Base-by-base conservation (phyloP, 2,888 invertebrate species). In the Erpobdella octoculata region DNA sequence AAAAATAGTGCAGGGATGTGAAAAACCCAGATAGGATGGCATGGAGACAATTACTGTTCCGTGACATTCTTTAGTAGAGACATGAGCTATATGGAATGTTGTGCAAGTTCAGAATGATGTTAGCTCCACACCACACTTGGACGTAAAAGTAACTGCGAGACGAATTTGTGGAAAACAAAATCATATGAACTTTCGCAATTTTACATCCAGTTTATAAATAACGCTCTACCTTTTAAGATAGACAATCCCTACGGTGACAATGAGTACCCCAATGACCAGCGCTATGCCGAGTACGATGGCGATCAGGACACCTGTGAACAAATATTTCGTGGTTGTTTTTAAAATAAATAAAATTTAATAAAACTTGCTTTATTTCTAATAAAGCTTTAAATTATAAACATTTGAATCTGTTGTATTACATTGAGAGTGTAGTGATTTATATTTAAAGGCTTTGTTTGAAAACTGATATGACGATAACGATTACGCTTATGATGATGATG, bases 211-310 rank as follows among this genome's bases (percentile, higher is more conserved):
- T 66, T 21, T 31, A 66, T 25, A 21, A 6, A 25, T 4, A 25
- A 9, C 5, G 12, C 68, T 67, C 62, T 61, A 76, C 75, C 75
- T 73, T 62, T 76, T 76, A 12, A 76, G 70, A 62, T 75, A 76
- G 35, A 76, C 75, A 28, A 76, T 66, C n/a, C 76, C 76, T 1
- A 76, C 71, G 1, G 76, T 76, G 41, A 76, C 74, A 28, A 76
- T 76, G 31, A 76, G 72, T 9, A 75, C 75, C 21, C 76, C 76
- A 12, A 76, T 76, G 28, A 76, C 75, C 15, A 76, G 71, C 15
- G 76, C 76, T 25, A 76, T 76, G 36, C 75, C 76, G n/a, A 76
- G 38, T 28, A 76, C 76, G 36, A 76, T 75, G 15, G 76, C 75
- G 12, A 76, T 72, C 15, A 76, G 71, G 9, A 76, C 74, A 41